Percentiles rank a stretch among this genome's conserved stretches.
phyloP scores from a whole-genome alignment of 2,113 vertebrate species.

The Poeciliopsis retropinna region DNA sequence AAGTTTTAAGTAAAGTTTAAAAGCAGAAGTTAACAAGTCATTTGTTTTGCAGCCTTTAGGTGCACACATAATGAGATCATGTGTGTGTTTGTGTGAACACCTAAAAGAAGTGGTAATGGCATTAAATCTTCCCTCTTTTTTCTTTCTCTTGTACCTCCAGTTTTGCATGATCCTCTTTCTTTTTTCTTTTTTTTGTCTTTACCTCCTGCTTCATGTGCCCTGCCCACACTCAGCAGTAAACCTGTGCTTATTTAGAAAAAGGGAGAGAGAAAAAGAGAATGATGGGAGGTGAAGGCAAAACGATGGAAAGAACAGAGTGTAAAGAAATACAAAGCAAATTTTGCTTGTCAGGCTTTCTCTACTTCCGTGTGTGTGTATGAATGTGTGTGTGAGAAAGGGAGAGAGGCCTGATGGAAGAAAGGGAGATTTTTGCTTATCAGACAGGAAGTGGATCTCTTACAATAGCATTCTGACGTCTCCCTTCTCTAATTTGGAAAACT shows the following conservation, averaged over 20 bases:
- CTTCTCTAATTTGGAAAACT: constrained; percentile 76
- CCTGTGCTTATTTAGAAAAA: constrained; percentile 65
- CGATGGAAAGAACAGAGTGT: constrained; percentile 45
- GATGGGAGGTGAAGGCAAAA: constrained; percentile 49
- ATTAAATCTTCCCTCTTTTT: constrained; percentile 11
- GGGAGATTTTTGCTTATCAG: constrained; percentile 79
- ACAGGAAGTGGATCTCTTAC: constrained; percentile 82
- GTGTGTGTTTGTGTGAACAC: too few relatives aligned
- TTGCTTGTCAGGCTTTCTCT: constrained; percentile 71
- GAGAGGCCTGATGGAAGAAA: constrained; percentile 20
- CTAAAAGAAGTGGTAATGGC: background rate
- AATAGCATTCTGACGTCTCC: constrained; percentile 75
- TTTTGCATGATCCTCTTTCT: background rate
- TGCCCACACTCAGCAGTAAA: constrained; percentile 50
- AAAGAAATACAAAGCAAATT: constrained; percentile 60
- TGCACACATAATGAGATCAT: too few relatives aligned
- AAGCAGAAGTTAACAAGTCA: too few relatives aligned
- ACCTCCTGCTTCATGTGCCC: constrained; percentile 50
- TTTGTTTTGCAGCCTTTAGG: too few relatives aligned
- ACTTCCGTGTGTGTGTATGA: constrained; percentile 16
- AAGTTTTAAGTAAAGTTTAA: too few relatives aligned
- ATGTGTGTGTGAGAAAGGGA: constrained; percentile 22
- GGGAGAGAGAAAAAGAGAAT: constrained; percentile 49
- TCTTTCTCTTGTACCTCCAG: constrained; percentile 27
- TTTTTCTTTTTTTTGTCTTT: constrained; percentile 11